Percentiles rank a stretch among this genome's conserved stretches.
Conservation (phyloP, 1,140 invertebrate genomes). For the Nylanderia fulva region DNA sequence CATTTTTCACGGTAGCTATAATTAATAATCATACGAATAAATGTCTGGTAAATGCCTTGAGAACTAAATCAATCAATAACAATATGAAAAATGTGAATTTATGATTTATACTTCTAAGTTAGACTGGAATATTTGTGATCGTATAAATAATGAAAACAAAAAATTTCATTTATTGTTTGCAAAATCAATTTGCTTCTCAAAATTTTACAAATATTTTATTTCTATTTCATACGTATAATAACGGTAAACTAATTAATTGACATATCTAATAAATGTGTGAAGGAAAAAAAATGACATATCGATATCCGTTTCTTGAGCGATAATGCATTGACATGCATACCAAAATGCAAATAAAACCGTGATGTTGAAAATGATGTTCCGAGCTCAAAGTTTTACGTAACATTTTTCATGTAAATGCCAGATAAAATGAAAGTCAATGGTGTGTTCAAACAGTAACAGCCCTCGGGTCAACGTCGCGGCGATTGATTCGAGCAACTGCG, state of each 20-base stretch:
- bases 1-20: neutral
- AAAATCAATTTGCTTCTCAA: constrained; percentile 11
- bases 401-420: neutral
- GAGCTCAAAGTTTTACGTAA: neutral
- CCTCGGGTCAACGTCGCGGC: constrained; percentile 29
- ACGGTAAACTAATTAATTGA: neutral
- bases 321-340: neutral
- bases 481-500: constrained; percentile 27
- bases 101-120: neutral
- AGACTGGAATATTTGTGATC: neutral
- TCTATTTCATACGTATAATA: neutral
- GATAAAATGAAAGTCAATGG: constrained; percentile 23
- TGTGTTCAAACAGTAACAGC: constrained; percentile 36
- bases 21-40: constrained; percentile 15
- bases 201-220: neutral
- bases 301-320: neutral
- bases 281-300: neutral
- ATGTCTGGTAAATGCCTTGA: neutral
- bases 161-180: neutral
- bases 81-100: neutral
- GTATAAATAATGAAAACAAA: neutral
- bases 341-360: neutral
- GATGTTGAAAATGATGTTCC: neutral
- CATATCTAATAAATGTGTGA: neutral
- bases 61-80: too few relatives aligned